Evolutionary conservation across 2,797 vertebrate genomes (phyloP), one percentile per base, ranked within the genome.

Genomic region (Pterois miles): DNA sequence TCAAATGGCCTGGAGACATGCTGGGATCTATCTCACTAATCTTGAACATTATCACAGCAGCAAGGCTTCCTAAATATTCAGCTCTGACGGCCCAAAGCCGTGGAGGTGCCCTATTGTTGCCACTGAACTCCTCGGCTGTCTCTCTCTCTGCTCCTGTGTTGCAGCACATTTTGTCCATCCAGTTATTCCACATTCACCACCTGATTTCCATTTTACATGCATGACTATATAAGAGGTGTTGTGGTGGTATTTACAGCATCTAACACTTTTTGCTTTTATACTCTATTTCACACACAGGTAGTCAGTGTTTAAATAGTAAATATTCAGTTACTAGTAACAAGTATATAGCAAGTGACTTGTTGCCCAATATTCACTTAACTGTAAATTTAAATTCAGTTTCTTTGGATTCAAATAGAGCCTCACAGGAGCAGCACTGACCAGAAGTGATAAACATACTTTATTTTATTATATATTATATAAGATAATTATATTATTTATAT

Each of bases 21-120:
- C 68, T 78, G 57, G 10, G 58, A 62, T 81, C 36, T 71, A 20
- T 80, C 76, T 74, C 38, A 7, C 23, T 34, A 0, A 85, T 85
- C 53, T 60, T 65, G 65, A 65, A 75, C 46, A 9, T 58, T 13
- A 7, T 23, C 62, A 50, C 40, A 33, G 50, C 54, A 3, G 63
- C 38, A 50, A 23, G 2, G 4, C 58, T 18, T 71, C 50, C 6
- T 13, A 50, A 64, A 64, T 16, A 23, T 71, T 68, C 43, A 13
- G 59, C 33, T 73, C n/a, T 3, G 4, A 10, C 7, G 3, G 56
- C n/a, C 25, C 12, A 1, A 22, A 73, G n/a, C 10, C 18, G 2
- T 3, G n/a, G 20, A 29, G n/a, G 22, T 38, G 34, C 31, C 0
- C 27, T 57, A 27, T 31, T 18, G 54, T 10, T 16, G 12, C 1